phyloP scores from a whole-genome alignment of 2,113 vertebrate genomes.

The Motacilla alba region DNA sequence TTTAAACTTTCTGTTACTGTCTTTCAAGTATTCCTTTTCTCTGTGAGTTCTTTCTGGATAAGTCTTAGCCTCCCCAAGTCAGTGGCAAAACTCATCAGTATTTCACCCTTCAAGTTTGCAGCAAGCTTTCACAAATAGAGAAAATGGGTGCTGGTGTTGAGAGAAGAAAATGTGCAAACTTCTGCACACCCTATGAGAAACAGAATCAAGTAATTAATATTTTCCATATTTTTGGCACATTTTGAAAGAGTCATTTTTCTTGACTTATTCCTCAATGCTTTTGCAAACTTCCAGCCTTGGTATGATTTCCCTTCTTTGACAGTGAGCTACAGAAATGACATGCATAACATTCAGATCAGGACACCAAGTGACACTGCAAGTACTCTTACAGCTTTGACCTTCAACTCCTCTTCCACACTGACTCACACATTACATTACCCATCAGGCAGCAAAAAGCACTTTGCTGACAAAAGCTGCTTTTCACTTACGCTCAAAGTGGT shows the following conservation, averaged over 20 bases:
- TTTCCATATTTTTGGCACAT: not conserved
- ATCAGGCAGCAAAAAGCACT: slow-evolving; percentile 58
- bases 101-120: not conserved
- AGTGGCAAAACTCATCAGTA: not conserved
- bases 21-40: not conserved
- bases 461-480: slow-evolving; percentile 25
- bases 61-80: not conserved
- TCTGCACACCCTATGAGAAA: not conserved
- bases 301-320: not conserved
- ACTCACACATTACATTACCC: slow-evolving; percentile 29
- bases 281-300: not conserved
- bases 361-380: not conserved
- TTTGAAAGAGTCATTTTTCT: not conserved
- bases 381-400: slow-evolving; percentile 23
- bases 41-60: not conserved
- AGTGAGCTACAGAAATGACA: slow-evolving; percentile 19
- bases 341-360: slow-evolving; percentile 2
- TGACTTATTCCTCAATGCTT: not conserved
- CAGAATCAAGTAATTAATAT: not conserved
- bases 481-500: slow-evolving; percentile 21
- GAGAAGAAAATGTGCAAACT: not conserved
- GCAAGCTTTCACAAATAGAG: not conserved
- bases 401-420: not conserved
- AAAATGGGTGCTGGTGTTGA: not conserved
- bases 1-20: not conserved